Conservation (phyloP, 2,113 vertebrate genomes). For the Pterocles gutturalis region DNA sequence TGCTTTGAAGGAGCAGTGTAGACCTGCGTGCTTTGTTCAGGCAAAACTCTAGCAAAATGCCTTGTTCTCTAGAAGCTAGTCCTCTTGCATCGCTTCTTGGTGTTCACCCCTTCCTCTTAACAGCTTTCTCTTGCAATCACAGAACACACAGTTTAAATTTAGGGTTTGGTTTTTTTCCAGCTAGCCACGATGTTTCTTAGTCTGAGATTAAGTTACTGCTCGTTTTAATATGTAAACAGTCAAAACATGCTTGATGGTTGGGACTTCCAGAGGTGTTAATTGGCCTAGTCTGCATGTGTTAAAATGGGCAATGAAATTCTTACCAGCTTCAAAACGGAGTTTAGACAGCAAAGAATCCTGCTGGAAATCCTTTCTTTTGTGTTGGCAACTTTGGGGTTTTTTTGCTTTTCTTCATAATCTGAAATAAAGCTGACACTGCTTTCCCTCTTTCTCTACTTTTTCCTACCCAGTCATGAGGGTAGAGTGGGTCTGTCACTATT, state of each 20-base stretch:
- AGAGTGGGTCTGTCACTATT: neutral
- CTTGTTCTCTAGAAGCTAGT: neutral
- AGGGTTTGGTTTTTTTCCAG: neutral
- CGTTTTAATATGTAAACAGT: neutral
- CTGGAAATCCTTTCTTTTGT: neutral
- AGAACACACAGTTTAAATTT: neutral
- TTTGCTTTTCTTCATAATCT: neutral
- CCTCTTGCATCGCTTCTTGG: neutral
- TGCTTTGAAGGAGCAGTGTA: neutral
- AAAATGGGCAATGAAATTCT: neutral
- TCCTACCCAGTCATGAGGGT: neutral
- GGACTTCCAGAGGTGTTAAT: neutral
- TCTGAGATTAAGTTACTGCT: neutral
- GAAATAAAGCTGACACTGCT: neutral
- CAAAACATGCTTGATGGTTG: neutral
- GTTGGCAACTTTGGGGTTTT: neutral
- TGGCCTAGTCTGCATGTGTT: neutral
- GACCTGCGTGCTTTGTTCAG: neutral
- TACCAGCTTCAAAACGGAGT: neutral
- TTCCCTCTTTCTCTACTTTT: neutral
- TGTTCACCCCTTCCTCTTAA: neutral
- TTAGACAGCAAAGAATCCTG: neutral
- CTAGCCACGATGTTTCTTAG: neutral
- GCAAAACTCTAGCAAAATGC: neutral
- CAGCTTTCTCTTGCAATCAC: neutral